phyloP scores from a whole-genome alignment of 2,888 invertebrate genomes.

The Neocrepidodera transversa region DNA sequence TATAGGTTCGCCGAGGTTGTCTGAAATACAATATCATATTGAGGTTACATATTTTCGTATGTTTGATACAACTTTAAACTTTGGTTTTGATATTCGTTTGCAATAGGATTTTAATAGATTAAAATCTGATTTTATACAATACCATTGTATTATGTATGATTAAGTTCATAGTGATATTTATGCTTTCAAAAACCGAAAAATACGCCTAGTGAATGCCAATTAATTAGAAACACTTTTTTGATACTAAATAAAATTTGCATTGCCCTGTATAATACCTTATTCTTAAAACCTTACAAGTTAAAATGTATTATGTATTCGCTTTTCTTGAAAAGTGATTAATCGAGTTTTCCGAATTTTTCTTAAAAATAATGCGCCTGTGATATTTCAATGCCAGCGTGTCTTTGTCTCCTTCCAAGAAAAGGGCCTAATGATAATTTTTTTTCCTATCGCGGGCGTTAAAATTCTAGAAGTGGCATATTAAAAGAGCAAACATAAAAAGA shows the following conservation, averaged over 20 bases:
- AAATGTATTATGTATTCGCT: neutral
- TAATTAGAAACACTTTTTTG: too few relatives aligned
- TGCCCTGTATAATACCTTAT: neutral
- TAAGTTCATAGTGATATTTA: too few relatives aligned
- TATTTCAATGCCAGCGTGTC: constrained; percentile 20
- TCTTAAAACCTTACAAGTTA: neutral
- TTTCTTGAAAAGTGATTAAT: constrained; percentile 4
- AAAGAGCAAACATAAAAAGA: constrained; percentile 3
- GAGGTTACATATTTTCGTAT: too few relatives aligned
- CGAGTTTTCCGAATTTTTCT: constrained; percentile 13
- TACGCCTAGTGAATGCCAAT: too few relatives aligned
- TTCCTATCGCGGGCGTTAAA: constrained; percentile 8
- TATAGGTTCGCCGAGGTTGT: neutral
- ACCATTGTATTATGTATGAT: too few relatives aligned
- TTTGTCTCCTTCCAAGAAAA: constrained; percentile 21
- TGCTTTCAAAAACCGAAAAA: too few relatives aligned
- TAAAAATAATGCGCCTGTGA: constrained; percentile 13
- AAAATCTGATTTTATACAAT: too few relatives aligned
- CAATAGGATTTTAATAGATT: too few relatives aligned
- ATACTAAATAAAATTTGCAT: too few relatives aligned
- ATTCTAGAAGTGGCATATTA: neutral
- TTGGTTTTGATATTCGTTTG: too few relatives aligned
- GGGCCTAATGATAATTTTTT: constrained; percentile 27
- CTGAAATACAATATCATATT: neutral
- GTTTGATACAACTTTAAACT: too few relatives aligned